Conservation (phyloP, 2,113 vertebrate genomes). For the Boulengeromyrus knoepffleri region DNA sequence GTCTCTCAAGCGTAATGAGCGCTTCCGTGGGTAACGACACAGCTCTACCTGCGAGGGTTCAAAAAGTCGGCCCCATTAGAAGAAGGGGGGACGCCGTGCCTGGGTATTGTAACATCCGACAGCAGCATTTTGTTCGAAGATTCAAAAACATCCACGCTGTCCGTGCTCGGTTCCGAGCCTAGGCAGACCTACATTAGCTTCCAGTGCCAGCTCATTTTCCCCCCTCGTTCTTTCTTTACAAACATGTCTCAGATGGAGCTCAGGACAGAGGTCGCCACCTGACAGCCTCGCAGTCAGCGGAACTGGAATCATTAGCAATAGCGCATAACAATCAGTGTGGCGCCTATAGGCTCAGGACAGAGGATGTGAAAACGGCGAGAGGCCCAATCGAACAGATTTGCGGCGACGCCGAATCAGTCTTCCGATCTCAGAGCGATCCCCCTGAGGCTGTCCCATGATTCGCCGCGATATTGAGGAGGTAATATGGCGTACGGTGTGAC, state of each 20-base stretch:
- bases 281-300: background rate
- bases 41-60: background rate
- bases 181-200: background rate
- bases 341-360: background rate
- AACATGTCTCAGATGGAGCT: background rate
- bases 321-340: background rate
- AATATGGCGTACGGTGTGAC: background rate
- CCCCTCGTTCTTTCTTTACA: background rate
- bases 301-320: background rate
- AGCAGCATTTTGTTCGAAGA: background rate
- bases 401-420: background rate
- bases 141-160: background rate
- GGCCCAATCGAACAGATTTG: background rate
- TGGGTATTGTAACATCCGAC: background rate
- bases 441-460: background rate
- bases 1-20: background rate
- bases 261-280: background rate
- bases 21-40: background rate
- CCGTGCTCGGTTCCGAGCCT: background rate
- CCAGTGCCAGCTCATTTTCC: background rate
- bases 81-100: background rate
- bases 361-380: background rate
- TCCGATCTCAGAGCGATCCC: background rate
- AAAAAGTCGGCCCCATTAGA: background rate
- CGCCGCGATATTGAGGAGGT: background rate